phyloP scores from a whole-genome alignment of 2,113 vertebrate species.

The Scopus umbretta region DNA sequence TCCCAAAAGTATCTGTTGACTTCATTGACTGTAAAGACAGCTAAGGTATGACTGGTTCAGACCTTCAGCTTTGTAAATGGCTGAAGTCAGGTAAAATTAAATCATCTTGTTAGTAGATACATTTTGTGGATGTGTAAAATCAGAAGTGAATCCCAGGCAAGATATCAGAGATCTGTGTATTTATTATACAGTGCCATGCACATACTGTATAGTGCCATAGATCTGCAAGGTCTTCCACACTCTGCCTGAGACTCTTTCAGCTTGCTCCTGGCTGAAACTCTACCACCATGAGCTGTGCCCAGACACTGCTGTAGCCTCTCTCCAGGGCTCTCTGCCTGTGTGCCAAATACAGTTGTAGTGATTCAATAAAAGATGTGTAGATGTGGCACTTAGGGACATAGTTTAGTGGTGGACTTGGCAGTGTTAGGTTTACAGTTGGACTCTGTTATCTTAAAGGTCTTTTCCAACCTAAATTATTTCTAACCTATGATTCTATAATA shows the following conservation, averaged over 20 bases:
- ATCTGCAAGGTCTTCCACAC: neutral
- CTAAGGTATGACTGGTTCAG: neutral
- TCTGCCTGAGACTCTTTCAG: neutral
- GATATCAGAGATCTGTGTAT: neutral
- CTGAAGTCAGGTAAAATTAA: neutral
- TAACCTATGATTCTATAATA: neutral
- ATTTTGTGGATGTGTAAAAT: neutral
- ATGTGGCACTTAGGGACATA: too few relatives aligned
- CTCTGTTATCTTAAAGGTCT: too few relatives aligned
- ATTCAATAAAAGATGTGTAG: neutral
- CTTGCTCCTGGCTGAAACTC: neutral
- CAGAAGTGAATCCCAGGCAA: neutral
- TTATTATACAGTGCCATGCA: neutral
- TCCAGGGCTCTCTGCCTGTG: neutral
- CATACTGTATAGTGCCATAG: neutral
- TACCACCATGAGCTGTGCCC: neutral
- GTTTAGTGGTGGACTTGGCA: too few relatives aligned
- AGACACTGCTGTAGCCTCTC: neutral
- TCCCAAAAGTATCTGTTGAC: neutral
- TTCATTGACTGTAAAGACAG: neutral
- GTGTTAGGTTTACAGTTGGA: too few relatives aligned
- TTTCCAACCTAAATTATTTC: too few relatives aligned
- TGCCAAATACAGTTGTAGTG: neutral
- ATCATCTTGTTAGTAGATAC: neutral
- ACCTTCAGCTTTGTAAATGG: neutral